phyloP scores from a whole-genome alignment of 1,140 invertebrate species.

The Aphis craccivora region DNA sequence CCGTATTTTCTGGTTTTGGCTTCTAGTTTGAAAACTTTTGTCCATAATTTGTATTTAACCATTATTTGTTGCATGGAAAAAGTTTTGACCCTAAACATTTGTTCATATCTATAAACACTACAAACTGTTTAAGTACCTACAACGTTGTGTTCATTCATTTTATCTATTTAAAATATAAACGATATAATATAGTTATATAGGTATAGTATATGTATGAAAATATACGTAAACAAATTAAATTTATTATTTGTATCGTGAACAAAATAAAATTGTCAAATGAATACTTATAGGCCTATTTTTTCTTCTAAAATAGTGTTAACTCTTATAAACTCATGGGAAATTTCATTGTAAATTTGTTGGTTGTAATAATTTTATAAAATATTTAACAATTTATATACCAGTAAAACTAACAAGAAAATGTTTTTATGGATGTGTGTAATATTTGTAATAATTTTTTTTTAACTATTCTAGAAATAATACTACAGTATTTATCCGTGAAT shows the following conservation, averaged over 20 bases:
- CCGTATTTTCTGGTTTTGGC: constrained; percentile 50
- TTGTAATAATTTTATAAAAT: not conserved
- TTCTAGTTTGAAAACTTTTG: constrained; percentile 48
- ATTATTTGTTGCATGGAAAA: constrained; percentile 38
- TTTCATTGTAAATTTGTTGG: not conserved
- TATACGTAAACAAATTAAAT: not conserved
- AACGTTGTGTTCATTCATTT: not conserved
- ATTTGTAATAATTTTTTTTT: not conserved
- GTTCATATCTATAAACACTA: constrained; percentile 29
- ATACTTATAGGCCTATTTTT: not conserved
- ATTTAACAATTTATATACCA: not conserved
- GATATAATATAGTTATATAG: not conserved
- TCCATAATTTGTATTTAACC: constrained; percentile 54
- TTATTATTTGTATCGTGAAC: not conserved
- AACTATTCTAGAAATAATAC: not conserved
- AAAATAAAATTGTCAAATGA: not conserved
- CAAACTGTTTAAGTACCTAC: constrained; percentile 30
- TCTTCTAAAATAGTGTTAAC: not conserved
- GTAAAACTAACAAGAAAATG: not conserved
- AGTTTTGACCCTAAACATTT: constrained; percentile 49
- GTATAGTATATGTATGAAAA: not conserved
- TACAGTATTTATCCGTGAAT: not conserved
- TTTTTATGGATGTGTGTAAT: not conserved
- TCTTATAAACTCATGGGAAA: not conserved
- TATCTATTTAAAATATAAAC: not conserved